Percentiles rank a stretch among this genome's conserved stretches.
phyloP scores from a whole-genome alignment of 2,888 invertebrate genomes.

The Ectemnius cavifrons region DNA sequence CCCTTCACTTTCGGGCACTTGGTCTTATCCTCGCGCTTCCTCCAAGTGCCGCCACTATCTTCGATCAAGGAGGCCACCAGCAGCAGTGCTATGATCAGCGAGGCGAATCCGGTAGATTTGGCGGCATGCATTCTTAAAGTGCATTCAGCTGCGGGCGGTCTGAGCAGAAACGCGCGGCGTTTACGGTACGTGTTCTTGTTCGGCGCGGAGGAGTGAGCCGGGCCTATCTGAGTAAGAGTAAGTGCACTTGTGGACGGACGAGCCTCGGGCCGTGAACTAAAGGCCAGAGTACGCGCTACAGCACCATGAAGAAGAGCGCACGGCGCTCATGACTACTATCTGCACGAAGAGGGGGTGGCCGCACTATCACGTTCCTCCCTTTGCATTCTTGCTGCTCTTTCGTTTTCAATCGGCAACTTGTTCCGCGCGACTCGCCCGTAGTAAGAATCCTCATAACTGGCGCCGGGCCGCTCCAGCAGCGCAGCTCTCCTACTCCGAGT shows the following conservation, averaged over 20 bases:
- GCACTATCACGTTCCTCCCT: slow-evolving; percentile 71
- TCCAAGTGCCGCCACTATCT: slow-evolving; percentile 61
- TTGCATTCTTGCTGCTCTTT: slow-evolving; percentile 70
- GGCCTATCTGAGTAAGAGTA: not conserved
- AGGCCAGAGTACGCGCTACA: slow-evolving; percentile 39
- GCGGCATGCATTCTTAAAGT: slow-evolving; percentile 50
- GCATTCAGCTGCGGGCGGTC: slow-evolving; percentile 44
- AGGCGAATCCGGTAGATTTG: slow-evolving; percentile 40
- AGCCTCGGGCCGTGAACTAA: slow-evolving; percentile 48
- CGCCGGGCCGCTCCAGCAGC: slow-evolving; percentile 33
- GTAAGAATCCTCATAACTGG: slow-evolving; percentile 57
- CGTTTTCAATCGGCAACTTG: slow-evolving; percentile 70
- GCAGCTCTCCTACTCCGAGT: slow-evolving; percentile 15
- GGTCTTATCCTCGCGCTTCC: slow-evolving; percentile 82
- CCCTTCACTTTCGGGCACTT: slow-evolving; percentile 89
- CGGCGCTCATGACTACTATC: slow-evolving; percentile 54
- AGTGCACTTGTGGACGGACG: slow-evolving; percentile 34
- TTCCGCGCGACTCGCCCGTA: slow-evolving; percentile 46
- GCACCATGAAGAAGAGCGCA: slow-evolving; percentile 45
- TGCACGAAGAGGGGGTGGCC: slow-evolving; percentile 61
- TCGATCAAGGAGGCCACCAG: slow-evolving; percentile 39
- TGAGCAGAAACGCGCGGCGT: slow-evolving; percentile 23
- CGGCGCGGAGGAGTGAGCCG: slow-evolving; percentile 4
- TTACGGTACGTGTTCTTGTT: not conserved
- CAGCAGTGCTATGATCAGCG: slow-evolving; percentile 42